phyloP scores from a whole-genome alignment of 2,888 invertebrate genomes.

The Papilio demoleus region DNA sequence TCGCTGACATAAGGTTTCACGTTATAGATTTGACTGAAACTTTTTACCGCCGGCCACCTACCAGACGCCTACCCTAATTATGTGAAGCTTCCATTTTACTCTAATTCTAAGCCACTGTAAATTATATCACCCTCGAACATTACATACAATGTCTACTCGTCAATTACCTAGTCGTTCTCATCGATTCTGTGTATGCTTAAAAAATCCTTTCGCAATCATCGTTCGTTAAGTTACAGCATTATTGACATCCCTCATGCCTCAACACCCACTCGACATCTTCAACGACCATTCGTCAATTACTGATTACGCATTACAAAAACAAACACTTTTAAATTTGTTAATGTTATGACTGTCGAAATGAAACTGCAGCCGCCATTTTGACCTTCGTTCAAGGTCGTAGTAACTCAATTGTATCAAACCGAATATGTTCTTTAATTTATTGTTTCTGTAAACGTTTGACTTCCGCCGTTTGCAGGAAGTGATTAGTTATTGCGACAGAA shows the following conservation, averaged over 20 bases:
- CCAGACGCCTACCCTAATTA: too few relatives aligned
- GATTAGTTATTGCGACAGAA: slow-evolving; percentile 75
- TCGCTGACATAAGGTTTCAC: too few relatives aligned
- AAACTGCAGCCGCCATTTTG: slow-evolving; percentile 64
- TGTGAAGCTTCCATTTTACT: too few relatives aligned
- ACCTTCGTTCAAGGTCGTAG: slow-evolving; percentile 73
- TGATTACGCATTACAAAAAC: slow-evolving; percentile 70
- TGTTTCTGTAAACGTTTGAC: slow-evolving; percentile 75
- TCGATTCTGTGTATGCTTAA: neutral
- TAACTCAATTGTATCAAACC: slow-evolving; percentile 65
- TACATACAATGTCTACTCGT: too few relatives aligned
- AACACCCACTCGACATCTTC: slow-evolving; percentile 65
- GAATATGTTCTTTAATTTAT: slow-evolving; percentile 70
- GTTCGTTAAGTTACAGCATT: slow-evolving; percentile 44
- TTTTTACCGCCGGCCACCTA: too few relatives aligned
- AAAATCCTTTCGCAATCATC: slow-evolving; percentile 39
- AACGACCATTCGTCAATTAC: slow-evolving; percentile 73
- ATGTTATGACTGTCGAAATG: slow-evolving; percentile 69
- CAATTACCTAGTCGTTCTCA: too few relatives aligned
- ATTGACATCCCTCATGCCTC: slow-evolving; percentile 60
- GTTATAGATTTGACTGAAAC: too few relatives aligned
- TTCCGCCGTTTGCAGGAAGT: slow-evolving; percentile 82
- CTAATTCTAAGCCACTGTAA: too few relatives aligned
- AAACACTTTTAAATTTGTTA: slow-evolving; percentile 66
- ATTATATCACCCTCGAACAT: too few relatives aligned